A percentile compares a stretch with the other conserved stretches of the same genome.
These are phyloP conservation scores for Drosophila prostipennis DNA, from an alignment of 2,888 invertebrate species.

Conservation along the genomic window DNA sequence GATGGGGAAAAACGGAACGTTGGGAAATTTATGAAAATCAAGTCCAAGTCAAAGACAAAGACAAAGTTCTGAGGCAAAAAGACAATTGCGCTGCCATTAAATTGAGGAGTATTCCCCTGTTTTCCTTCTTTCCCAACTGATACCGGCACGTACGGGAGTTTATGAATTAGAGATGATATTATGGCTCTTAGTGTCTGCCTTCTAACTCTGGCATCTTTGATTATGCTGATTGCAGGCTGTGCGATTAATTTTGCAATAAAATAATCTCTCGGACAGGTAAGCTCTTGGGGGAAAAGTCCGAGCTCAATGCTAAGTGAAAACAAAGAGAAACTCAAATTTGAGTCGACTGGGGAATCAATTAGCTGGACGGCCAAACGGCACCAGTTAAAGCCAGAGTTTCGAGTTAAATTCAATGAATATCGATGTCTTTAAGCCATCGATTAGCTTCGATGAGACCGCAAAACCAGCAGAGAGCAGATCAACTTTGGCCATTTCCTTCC, in stretches of 20 bases:
- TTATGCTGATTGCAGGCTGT: conserved; percentile 74
- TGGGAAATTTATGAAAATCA: conserved; percentile 55
- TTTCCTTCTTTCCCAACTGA: neutral
- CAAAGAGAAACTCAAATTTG: conserved; percentile 29
- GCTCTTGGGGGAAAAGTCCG: conserved; percentile 47
- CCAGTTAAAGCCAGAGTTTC: conserved; percentile 18
- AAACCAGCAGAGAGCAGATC: conserved; percentile 7
- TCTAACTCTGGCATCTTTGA: conserved; percentile 55
- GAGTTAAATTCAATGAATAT: conserved; percentile 27
- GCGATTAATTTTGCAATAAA: conserved; percentile 74
- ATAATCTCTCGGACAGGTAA: conserved; percentile 49
- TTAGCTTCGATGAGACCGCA: conserved; percentile 39
- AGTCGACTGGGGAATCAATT: conserved; percentile 40
- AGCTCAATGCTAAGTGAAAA: conserved; percentile 36
- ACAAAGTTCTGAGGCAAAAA: conserved; percentile 30
- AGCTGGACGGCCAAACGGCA: neutral
- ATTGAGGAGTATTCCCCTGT: conserved; percentile 2
- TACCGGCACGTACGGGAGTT: conserved; percentile 52
- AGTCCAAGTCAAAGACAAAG: conserved; percentile 23
- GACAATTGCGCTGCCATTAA: conserved; percentile 43
- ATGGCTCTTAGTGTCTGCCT: conserved; percentile 59
- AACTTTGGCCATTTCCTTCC: conserved; percentile 16
- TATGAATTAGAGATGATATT: conserved; percentile 79
- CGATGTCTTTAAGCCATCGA: conserved; percentile 44
- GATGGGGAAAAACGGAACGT: conserved; percentile 17